A percentile compares a stretch with the other conserved stretches of the same genome.
These are phyloP conservation scores for Tyto alba DNA, from an alignment of 2,113 vertebrate species.

Conservation along the genomic window DNA sequence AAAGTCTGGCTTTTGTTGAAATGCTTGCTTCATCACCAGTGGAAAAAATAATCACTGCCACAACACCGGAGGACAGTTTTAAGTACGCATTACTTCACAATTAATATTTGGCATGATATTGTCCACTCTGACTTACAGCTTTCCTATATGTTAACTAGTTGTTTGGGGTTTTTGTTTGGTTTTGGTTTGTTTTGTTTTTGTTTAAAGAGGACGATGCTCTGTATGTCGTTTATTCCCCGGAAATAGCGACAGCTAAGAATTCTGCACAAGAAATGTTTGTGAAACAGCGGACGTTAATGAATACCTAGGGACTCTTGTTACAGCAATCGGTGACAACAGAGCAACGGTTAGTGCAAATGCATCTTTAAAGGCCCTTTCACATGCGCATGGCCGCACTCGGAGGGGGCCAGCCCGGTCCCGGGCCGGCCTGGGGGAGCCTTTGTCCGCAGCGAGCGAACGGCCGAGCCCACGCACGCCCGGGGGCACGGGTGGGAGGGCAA, in stretches of 20 bases:
- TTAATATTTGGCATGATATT: not conserved
- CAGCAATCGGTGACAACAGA: not conserved
- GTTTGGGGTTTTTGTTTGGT: not conserved
- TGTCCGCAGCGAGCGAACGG: not conserved
- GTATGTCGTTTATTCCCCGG: not conserved
- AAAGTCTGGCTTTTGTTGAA: not conserved
- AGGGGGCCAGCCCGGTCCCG: not conserved
- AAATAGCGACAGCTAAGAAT: rapidly evolving
- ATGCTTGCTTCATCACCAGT: not conserved
- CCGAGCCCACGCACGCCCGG: too few species aligned
- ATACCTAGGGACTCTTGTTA: not conserved
- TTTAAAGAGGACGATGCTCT: not conserved
- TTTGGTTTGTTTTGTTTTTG: too few species aligned
- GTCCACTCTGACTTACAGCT: not conserved
- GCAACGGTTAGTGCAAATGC: not conserved
- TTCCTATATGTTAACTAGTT: not conserved
- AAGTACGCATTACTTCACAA: not conserved
- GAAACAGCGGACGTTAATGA: not conserved
- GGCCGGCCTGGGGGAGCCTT: not conserved
- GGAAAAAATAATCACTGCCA: not conserved
- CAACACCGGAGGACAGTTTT: not conserved
- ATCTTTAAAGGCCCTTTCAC: constrained; percentile 18
- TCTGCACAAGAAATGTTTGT: not conserved
- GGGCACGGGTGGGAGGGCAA: rapidly evolving
- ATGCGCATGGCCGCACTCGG: not conserved